Base-by-base conservation (phyloP, 1,140 invertebrate genomes). In the Papilio glaucus region DNA sequence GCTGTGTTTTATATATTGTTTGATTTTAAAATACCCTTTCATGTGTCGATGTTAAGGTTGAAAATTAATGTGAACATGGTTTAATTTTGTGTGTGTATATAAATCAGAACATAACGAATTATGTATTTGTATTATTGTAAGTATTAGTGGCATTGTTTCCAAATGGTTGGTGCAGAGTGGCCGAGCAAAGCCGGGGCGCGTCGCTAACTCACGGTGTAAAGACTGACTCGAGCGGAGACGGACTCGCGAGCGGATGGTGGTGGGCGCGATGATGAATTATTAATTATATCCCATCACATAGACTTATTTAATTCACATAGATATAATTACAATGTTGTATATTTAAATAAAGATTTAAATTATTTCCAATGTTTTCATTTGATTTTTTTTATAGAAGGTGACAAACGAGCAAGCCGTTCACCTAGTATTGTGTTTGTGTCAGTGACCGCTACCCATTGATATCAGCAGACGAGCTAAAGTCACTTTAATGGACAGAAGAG, bases 321-420 rank as follows among this genome's bases (percentile, higher is more conserved):
- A 80, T 89, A 84, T 86, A 85, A 87, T 78, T 87, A 90, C 78
- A 77, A 89, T 89, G 88, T 91, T 91, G 86, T 89, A 91, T 87
- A 89, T 91, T 91, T 87, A 90, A 91, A 90, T 89, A 90, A 90
- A 89, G 84, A 85, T 82, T 81, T 85, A 84, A 85, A 87, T 84
- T 89, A 87, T 82, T 83, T 74, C n/a, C n/a, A n/a, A n/a, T n/a
- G n/a, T n/a, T n/a, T n/a, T n/a, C n/a, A n/a, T n/a, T n/a, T n/a
- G n/a, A n/a, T n/a, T n/a, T n/a, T n/a, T n/a, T n/a, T n/a, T n/a
- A n/a, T n/a, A n/a, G n/a, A n/a, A n/a, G n/a, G n/a, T n/a, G n/a
- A n/a, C n/a, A n/a, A n/a, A n/a, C n/a, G n/a, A n/a, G n/a, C n/a
- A n/a, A n/a, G n/a, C n/a, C n/a, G n/a, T n/a, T n/a, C n/a, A n/a